phyloP scores from a whole-genome alignment of 2,797 vertebrate genomes.

The Hippopotamyrus pictus region DNA sequence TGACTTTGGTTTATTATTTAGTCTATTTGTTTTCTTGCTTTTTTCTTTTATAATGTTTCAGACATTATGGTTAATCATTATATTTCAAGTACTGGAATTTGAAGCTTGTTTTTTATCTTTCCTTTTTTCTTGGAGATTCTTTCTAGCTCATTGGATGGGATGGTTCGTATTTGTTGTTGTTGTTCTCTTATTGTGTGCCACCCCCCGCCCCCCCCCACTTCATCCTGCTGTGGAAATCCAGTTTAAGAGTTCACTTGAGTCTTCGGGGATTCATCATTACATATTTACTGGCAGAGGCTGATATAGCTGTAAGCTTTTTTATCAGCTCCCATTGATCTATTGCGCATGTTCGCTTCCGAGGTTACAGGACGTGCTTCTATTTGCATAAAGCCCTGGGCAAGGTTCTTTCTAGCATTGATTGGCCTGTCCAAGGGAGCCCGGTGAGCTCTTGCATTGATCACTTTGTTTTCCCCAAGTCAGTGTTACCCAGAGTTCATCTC shows the following conservation, averaged over 20 bases:
- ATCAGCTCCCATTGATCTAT: slow-evolving; percentile 90
- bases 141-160: slow-evolving; percentile 30
- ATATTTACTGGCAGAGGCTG: slow-evolving; percentile 83
- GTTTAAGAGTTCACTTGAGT: slow-evolving; percentile 78
- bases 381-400: slow-evolving; percentile 99
- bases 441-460: slow-evolving; percentile 96
- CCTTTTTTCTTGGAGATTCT: slow-evolving; percentile 23
- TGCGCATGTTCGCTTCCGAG: slow-evolving; percentile 91
- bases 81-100: slow-evolving; percentile 52
- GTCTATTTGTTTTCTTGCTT: neutral
- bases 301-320: slow-evolving; percentile 91
- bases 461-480: slow-evolving; percentile 86
- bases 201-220: slow-evolving; percentile 21
- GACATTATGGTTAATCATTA: slow-evolving; percentile 57
- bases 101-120: slow-evolving; percentile 36
- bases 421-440: slow-evolving; percentile 93
- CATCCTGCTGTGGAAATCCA: slow-evolving; percentile 59
- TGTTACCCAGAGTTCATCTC: slow-evolving; percentile 89
- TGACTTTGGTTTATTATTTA: neutral
- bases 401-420: slow-evolving; percentile 99
- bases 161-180: slow-evolving; percentile 27
- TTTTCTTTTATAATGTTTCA: slow-evolving; percentile 38
- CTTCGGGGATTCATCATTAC: slow-evolving; percentile 87
- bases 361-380: slow-evolving; percentile 91
- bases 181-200: neutral